A percentile compares a stretch with the other conserved stretches of the same genome.
Conservation (phyloP, 2,113 vertebrate genomes). For the Xyliphius kryptos region DNA sequence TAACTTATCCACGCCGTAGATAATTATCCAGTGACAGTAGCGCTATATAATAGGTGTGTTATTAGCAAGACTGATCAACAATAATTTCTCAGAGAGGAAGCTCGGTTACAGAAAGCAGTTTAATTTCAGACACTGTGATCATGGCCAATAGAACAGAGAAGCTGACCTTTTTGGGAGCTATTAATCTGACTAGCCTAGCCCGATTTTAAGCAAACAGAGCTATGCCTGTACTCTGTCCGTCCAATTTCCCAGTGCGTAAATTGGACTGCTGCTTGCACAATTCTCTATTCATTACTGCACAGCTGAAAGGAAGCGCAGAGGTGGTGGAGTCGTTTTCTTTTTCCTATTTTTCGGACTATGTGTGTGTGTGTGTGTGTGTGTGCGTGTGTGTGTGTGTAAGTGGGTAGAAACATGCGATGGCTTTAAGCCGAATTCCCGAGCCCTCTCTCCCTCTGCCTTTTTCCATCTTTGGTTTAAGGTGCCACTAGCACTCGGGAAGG, state of each 20-base stretch:
- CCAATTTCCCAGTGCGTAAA: conserved; percentile 86
- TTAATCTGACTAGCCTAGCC: conserved; percentile 74
- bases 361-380: conserved; percentile 31
- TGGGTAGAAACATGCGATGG: conserved; percentile 38
- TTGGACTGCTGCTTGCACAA: conserved; percentile 84
- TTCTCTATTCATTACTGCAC: conserved; percentile 92
- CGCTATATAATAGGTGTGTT: conserved; percentile 39
- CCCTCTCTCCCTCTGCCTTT: neutral
- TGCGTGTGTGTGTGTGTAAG: conserved; percentile 15
- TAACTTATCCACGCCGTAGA: conserved; percentile 5
- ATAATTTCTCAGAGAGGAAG: conserved; percentile 28
- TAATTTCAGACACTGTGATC: conserved; percentile 71
- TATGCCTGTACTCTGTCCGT: conserved; percentile 74
- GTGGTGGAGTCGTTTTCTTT: conserved; percentile 70
- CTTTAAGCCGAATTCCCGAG: conserved; percentile 68
- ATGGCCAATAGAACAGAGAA: conserved; percentile 66
- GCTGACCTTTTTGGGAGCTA: conserved; percentile 84
- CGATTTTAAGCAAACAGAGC: conserved; percentile 88
- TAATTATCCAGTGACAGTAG: conserved; percentile 35
- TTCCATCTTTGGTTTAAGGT: conserved; percentile 56
- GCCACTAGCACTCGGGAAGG: conserved; percentile 43
- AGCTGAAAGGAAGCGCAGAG: conserved; percentile 83
- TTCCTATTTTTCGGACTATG: conserved; percentile 60
- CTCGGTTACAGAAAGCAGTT: conserved; percentile 48
- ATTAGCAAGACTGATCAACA: conserved; percentile 41